phyloP scores from a whole-genome alignment of 2,797 vertebrate genomes.

The Siniperca undulata region DNA sequence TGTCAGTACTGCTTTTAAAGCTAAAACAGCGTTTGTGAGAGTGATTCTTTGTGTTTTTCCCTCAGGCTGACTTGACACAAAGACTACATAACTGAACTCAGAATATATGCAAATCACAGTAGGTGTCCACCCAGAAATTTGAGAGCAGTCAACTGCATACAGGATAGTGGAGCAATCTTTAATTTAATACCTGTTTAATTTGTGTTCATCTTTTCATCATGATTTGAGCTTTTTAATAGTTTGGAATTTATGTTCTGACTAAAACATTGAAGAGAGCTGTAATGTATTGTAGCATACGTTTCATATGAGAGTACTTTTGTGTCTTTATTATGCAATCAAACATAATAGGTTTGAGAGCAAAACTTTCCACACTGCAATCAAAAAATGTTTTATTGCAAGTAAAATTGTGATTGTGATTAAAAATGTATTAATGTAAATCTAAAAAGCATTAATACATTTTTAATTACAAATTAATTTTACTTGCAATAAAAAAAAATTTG shows the following conservation, averaged over 20 bases:
- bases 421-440: no score
- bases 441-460: no score
- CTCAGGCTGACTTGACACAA: slow-evolving; percentile 10
- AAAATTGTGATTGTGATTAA: no score
- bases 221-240: not conserved
- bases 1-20: not conserved
- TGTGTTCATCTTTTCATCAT: not conserved
- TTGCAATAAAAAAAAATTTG: no score
- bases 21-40: not conserved
- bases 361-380: no score
- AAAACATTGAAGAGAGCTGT: not conserved
- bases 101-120: slow-evolving; percentile 62
- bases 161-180: not conserved
- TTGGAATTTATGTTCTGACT: not conserved
- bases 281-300: not conserved
- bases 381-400: no score
- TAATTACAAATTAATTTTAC: no score
- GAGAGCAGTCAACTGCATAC: not conserved
- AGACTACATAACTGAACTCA: slow-evolving; percentile 28
- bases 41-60: slow-evolving; percentile 11
- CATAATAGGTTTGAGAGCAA: no score
- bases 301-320: not conserved
- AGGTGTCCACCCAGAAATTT: not conserved
- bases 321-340: no score
- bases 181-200: not conserved